phyloP scores from a whole-genome alignment of 2,888 invertebrate species.

The Dasypolia templi region DNA sequence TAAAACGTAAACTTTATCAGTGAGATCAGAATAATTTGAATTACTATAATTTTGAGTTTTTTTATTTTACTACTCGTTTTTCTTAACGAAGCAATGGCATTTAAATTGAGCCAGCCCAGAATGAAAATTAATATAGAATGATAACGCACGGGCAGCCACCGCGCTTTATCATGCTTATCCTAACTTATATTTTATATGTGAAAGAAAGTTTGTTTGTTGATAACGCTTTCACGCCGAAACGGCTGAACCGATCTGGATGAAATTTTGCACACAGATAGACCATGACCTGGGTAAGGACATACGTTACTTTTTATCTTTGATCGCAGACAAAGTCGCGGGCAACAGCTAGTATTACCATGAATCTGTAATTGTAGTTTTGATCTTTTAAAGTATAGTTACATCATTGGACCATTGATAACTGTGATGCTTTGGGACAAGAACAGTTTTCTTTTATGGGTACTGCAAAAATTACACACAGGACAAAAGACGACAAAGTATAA shows the following conservation, averaged over 20 bases:
- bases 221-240: no score
- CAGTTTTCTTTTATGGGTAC: neutral
- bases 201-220: no score
- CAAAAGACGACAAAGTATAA: constrained; percentile 24
- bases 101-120: neutral
- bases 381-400: neutral
- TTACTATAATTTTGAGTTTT: neutral
- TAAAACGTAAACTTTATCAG: neutral
- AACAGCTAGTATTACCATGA: no score
- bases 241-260: no score
- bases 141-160: neutral
- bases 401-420: neutral
- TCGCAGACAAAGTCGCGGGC: no score
- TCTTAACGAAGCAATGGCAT: neutral
- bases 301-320: no score
- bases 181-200: no score
- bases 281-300: no score
- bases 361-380: neutral
- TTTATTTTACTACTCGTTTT: neutral
- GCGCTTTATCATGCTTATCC: neutral
- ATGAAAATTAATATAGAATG: neutral
- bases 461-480: neutral
- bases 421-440: neutral
- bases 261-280: no score
- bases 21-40: neutral